These are phyloP conservation scores for Coregonus sp. DNA, from an alignment of 2,797 vertebrate genomes.

Conservation along the genomic window DNA sequence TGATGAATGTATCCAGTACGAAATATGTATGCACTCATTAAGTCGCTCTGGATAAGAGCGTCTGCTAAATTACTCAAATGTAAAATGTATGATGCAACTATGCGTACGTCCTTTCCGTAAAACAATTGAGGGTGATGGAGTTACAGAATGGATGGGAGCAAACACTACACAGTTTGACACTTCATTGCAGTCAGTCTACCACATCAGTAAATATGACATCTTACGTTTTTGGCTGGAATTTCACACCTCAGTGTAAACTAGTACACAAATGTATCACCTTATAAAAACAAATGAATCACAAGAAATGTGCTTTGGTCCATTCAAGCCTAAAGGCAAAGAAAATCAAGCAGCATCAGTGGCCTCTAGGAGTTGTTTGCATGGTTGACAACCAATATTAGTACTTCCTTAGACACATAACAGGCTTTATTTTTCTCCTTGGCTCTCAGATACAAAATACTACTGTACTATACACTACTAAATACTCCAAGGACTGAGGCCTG, in stretches of 20 bases:
- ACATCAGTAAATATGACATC: not conserved
- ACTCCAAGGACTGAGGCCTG: not conserved
- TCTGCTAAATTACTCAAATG: too few species aligned
- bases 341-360: not conserved
- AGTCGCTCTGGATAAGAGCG: too few species aligned
- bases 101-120: not conserved
- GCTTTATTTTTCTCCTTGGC: not conserved
- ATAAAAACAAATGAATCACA: not conserved
- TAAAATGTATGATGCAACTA: too few species aligned
- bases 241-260: not conserved
- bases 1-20: not conserved
- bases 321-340: not conserved
- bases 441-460: not conserved
- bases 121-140: not conserved
- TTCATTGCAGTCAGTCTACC: not conserved
- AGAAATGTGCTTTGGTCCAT: not conserved
- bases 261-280: not conserved
- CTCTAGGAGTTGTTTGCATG: not conserved
- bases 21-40: too few species aligned
- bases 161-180: not conserved
- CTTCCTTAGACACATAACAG: not conserved
- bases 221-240: not conserved
- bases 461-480: not conserved
- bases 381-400: not conserved
- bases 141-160: not conserved